These are phyloP conservation scores for Pachypanchax playfairii DNA, from an alignment of 2,113 vertebrate species.

Conservation along the genomic window DNA sequence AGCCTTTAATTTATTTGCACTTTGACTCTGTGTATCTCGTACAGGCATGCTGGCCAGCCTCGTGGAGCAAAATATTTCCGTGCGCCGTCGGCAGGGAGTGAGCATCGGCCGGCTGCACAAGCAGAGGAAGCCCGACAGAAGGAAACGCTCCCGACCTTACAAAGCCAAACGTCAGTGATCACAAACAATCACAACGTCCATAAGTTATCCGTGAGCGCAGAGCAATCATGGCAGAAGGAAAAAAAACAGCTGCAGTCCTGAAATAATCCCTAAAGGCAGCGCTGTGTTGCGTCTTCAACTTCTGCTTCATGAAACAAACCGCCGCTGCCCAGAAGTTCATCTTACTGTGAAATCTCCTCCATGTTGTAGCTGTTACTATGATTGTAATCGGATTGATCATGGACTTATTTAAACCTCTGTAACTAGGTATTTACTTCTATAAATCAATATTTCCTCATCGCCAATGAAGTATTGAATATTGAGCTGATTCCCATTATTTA, in stretches of 20 bases:
- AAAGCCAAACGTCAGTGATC: slow-evolving; percentile 95
- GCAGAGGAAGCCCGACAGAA: slow-evolving; percentile 95
- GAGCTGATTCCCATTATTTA: too few species aligned
- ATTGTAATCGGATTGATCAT: slow-evolving; percentile 1
- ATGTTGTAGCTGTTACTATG: slow-evolving; percentile 11
- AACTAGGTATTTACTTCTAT: slow-evolving; percentile 3
- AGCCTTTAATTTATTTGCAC: neutral
- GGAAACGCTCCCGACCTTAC: slow-evolving; percentile 96
- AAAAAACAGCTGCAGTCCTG: slow-evolving; percentile 12
- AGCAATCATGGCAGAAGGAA: slow-evolving; percentile 39
- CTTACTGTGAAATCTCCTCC: slow-evolving; percentile 9
- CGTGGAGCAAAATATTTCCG: slow-evolving; percentile 98
- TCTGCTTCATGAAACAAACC: slow-evolving; percentile 26
- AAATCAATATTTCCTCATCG: slow-evolving; percentile 37
- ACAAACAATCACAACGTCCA: slow-evolving; percentile 19
- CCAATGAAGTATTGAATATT: slow-evolving; percentile 55
- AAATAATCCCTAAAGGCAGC: too few species aligned
- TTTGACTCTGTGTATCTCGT: slow-evolving; percentile 14
- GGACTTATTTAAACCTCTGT: slow-evolving; percentile 13
- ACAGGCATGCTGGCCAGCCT: slow-evolving; percentile 97
- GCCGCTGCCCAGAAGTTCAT: slow-evolving; percentile 24
- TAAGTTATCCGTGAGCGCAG: slow-evolving; percentile 20
- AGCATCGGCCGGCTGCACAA: slow-evolving; percentile 98
- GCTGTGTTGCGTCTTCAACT: too few species aligned
- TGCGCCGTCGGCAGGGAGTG: slow-evolving; percentile 94